Percentiles rank a stretch among this genome's conserved stretches.
Evolutionary conservation across 30 jellyfish, hydroid and myxozoan species (phyloP).

Genomic region (Turritopsis rubra): DNA sequence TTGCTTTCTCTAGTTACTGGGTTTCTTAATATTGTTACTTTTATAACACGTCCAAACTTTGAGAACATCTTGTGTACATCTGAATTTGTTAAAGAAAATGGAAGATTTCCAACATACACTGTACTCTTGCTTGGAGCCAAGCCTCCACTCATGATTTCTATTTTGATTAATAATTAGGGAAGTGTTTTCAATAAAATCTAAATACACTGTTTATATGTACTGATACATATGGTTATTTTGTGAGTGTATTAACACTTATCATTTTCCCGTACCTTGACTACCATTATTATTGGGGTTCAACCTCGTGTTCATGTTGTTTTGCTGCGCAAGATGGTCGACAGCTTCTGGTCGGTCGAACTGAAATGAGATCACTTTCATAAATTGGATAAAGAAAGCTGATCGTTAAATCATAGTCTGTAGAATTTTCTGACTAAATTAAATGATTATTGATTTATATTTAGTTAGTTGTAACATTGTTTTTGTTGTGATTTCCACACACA

Average conservation of each 20-base stretch:
- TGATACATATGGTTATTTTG: no score
- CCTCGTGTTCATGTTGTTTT: background rate
- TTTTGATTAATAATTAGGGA: no score
- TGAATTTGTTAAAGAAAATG: constrained; percentile 85
- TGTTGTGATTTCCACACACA: no score
- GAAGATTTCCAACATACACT: constrained; percentile 91
- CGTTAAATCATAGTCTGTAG: no score
- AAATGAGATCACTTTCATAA: no score
- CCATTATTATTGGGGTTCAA: background rate
- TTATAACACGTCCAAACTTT: constrained; percentile 13
- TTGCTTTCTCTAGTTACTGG: constrained; percentile 78
- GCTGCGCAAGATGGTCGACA: background rate
- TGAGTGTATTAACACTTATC: background rate
- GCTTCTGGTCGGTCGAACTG: no score
- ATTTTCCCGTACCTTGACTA: background rate
- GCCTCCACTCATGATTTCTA: constrained; percentile 86
- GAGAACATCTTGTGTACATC: constrained; percentile 80
- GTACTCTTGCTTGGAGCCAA: constrained; percentile 93
- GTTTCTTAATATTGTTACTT: constrained; percentile 79
- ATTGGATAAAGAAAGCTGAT: no score
- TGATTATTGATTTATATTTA: no score
- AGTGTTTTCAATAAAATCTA: no score
- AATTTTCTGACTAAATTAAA: no score
- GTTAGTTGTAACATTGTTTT: no score
- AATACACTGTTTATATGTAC: no score